A percentile compares a stretch with the other conserved stretches of the same genome.
These are phyloP conservation scores for Acrocephalus arundinaceus DNA, from an alignment of 2,113 vertebrate species.

Conservation along the genomic window DNA sequence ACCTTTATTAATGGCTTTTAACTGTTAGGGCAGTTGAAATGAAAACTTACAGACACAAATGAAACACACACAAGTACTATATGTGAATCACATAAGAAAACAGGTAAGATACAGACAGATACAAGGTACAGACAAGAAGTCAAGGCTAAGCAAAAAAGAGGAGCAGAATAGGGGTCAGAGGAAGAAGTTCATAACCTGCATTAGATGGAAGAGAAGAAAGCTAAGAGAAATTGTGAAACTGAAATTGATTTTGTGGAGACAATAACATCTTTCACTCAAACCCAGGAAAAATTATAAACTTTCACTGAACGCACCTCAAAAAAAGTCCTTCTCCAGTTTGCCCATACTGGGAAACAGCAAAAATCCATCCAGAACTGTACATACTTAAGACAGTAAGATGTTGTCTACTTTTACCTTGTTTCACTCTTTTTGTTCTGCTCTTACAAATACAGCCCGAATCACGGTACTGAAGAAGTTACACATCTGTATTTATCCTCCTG, in stretches of 20 bases:
- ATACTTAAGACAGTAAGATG: neutral
- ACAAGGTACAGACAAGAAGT: neutral
- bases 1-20: neutral
- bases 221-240: neutral
- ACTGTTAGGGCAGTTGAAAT: neutral
- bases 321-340: neutral
- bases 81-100: neutral
- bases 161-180: neutral
- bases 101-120: neutral
- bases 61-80: neutral
- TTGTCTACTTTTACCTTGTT: neutral
- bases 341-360: neutral
- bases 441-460: neutral
- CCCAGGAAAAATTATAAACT: neutral
- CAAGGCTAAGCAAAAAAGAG: neutral
- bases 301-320: neutral
- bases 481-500: neutral
- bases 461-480: accelerated
- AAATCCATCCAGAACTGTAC: neutral
- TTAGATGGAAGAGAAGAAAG: neutral
- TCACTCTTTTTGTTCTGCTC: neutral
- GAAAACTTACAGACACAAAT: neutral
- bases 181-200: neutral
- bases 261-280: neutral
- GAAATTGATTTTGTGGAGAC: neutral